Conservation (phyloP, 2,888 invertebrate species). For the Ernsta delagoae region DNA sequence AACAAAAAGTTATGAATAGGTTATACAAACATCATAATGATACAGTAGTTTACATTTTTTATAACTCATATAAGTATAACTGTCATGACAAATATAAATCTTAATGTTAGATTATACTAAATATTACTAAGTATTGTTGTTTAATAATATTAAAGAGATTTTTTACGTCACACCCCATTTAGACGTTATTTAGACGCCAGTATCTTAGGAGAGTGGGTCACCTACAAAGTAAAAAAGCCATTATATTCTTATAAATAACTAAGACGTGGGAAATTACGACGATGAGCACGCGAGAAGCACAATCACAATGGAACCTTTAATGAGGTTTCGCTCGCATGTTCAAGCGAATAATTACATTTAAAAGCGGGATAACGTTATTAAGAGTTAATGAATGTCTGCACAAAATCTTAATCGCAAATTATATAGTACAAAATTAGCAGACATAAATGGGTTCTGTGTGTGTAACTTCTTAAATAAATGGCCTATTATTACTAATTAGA, state of each 20-base stretch:
- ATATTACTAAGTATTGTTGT: neutral
- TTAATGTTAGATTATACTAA: too few species aligned
- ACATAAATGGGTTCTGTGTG: too few species aligned
- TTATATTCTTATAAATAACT: conserved; percentile 16
- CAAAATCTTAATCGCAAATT: neutral
- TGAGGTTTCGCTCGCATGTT: conserved; percentile 18
- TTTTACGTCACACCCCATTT: too few species aligned
- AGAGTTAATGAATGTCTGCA: neutral
- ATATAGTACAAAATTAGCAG: neutral
- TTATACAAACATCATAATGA: too few species aligned
- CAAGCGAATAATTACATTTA: conserved; percentile 11
- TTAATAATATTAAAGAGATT: too few species aligned
- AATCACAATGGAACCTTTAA: conserved; percentile 11
- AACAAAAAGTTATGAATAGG: too few species aligned
- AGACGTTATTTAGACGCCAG: neutral
- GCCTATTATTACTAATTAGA: too few species aligned
- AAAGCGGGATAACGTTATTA: conserved; percentile 21
- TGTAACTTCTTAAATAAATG: too few species aligned
- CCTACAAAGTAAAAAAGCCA: conserved; percentile 29
- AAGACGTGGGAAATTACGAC: conserved; percentile 35
- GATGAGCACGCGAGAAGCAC: conserved; percentile 28
- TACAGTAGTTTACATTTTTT: too few species aligned
- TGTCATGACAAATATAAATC: too few species aligned
- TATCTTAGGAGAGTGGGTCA: conserved; percentile 14
- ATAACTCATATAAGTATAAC: too few species aligned